Evolutionary conservation across 1,140 invertebrate species (phyloP).

Genomic region (Aradophagus sp.): DNA sequence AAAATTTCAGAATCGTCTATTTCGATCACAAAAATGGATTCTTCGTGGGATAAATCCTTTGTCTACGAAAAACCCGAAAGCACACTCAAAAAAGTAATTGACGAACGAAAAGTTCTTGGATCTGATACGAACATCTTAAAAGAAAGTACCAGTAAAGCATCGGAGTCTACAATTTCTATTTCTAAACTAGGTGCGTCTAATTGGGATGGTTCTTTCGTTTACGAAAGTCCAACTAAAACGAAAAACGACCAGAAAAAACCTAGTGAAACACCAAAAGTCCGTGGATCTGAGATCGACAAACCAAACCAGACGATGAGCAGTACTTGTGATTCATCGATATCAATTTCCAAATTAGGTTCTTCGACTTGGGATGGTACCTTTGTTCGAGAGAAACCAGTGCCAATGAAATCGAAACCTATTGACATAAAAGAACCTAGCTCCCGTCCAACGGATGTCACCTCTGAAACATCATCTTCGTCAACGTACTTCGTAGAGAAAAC

Average conservation of each 20-base stretch:
- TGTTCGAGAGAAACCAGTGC: neutral
- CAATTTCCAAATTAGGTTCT: constrained; percentile 47
- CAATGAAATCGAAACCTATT: constrained; percentile 1
- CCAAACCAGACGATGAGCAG: neutral
- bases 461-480: constrained; percentile 16
- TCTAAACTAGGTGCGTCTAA: constrained; percentile 58
- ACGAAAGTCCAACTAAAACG: constrained; percentile 5
- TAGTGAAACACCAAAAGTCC: constrained; percentile 14
- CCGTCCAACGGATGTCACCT: neutral
- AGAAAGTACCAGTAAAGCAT: constrained; percentile 1
- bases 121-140: no score
- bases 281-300: neutral
- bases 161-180: constrained; percentile 9
- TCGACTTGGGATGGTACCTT: constrained; percentile 63
- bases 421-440: constrained; percentile 3
- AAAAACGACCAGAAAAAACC: constrained; percentile 30
- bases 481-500: constrained; percentile 30
- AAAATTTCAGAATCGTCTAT: no score
- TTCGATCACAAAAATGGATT: no score
- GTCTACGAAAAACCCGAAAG: no score
- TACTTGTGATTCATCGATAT: constrained; percentile 5
- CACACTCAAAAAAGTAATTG: no score
- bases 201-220: constrained; percentile 61
- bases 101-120: no score
- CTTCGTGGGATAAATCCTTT: no score